Evolutionary conservation across 2,113 vertebrate species (phyloP), one percentile per base, ranked within the genome.

Genomic region (Terrapene triunguis): DNA sequence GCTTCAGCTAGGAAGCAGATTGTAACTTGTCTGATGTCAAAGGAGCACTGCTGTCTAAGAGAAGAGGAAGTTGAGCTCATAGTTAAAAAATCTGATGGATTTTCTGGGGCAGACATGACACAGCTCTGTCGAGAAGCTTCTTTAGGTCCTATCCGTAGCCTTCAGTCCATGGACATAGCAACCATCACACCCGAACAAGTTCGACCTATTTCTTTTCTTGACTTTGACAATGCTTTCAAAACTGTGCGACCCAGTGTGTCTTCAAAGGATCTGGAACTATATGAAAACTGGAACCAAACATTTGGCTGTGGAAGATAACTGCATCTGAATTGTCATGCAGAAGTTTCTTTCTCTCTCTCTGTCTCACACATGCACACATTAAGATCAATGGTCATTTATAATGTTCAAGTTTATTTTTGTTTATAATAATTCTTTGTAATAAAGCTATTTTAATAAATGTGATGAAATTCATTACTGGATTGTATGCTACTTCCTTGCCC

Each of bases 91-190:
- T 98, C 99, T 0, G 95, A 98, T 3, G 99, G 99, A 0, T 99
- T 99, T 98, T 99, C 99, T 0, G 99, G 99, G 9, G 99, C 99
- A 2, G 99, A 99, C 84, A 99, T 99, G 99, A 99, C 99, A 0
- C 99, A 99, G 96, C 98, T 99, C 50, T 99, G 99, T 89, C 97
- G 99, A 17, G 99, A 99, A 96, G 99, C 99, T 4, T 99, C 99
- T 1, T 98, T 99, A 21, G 99, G 99, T 79, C 99, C 99, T 3
- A 99, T 99, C 79, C 99, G 99, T 88, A 99, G 99, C 53, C 98
- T 99, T 85, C 98, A 98, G 90, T 92, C 98, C 24, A 74, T 87
- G 14, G 99, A 99, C 96, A 99, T 99, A 0, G 94, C 99, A 44
- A 99, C 99, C 3, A 99, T 99, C 88, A 97, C 97, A 1, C 97